Base-by-base conservation (phyloP, 2,888 invertebrate genomes). In the Biston stratarius region DNA sequence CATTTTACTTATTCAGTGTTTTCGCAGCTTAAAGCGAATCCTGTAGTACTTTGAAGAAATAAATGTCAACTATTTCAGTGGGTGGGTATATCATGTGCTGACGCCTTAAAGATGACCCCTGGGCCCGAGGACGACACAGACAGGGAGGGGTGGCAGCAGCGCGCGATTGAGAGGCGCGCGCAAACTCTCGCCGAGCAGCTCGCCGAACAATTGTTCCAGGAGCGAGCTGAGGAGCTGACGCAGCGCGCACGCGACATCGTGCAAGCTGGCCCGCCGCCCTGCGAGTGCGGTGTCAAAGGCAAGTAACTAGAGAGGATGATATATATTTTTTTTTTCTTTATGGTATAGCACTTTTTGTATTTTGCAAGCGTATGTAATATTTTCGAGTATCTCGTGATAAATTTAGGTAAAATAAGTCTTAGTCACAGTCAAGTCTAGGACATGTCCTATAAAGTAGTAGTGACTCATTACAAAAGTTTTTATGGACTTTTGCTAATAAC, bases 61-160 rank as follows among this genome's bases (percentile, higher is more conserved):
- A 24, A 24, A 24, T 24, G 24, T 24, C 1, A 24, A 24, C 24
- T 24, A 24, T 62, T 72, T 6, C 63, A 93, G 93, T 93, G 93
- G 93, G 82, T 91, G 42, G 91, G 91, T 14, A 72, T 74, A 55
- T 79, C 86, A 1, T 92, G 93, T 68, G 90, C 85, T 11, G 90
- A 92, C 67, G 64, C 61, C 36, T 68, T 71, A 5, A 79, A 78
- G 58, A 58, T 77, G 61, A 78, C 61, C 47, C 74, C 82, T 5
- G 81, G 81, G 11, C 73, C 74, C 0, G 78, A 72, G 0, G 79
- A 81, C 2, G 69, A 69, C 5, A 12, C 47, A 1, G 76, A 83
- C 9, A 70, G 68, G 9, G 80, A 81, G 38, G 83, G 81, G 0
- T 86, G 87, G 84, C 83, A 89, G 70, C 74, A 86, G 64, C 79